phyloP scores from a whole-genome alignment of 2,113 vertebrate species.

The Mesembrinibis cayennensis region DNA sequence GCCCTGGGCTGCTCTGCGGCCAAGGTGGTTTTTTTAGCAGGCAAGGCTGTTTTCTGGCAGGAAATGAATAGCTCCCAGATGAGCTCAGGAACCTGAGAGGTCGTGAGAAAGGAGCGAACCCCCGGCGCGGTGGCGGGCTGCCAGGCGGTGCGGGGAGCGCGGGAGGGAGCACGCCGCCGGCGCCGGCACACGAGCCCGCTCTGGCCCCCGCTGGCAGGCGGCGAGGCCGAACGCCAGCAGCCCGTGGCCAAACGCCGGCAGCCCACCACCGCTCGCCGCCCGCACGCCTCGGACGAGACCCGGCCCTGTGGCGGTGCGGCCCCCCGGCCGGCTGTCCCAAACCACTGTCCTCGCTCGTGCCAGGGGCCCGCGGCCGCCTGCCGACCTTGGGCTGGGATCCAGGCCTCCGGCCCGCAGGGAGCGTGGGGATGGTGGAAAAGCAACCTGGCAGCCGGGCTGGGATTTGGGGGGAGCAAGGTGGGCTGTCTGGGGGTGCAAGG shows the following conservation, averaged over 20 bases:
- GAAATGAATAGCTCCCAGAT: conserved; percentile 99
- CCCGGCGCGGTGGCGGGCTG: conserved; percentile 88
- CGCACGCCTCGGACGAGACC: background rate
- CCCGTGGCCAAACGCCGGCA: conserved; percentile 69
- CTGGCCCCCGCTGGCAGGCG: conserved; percentile 77
- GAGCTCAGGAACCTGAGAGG: conserved; percentile 98
- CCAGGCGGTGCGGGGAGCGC: conserved; percentile 75
- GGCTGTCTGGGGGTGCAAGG: rapidly evolving
- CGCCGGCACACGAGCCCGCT: conserved; percentile 89
- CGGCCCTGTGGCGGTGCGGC: background rate
- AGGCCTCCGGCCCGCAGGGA: background rate
- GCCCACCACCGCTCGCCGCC: conserved; percentile 70
- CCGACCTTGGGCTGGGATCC: background rate
- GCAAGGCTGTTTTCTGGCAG: conserved; percentile 96
- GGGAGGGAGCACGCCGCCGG: conserved; percentile 75
- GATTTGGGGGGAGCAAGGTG: background rate
- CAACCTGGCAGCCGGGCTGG: background rate
- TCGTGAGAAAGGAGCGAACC: conserved; percentile 98
- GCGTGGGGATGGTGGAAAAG: background rate
- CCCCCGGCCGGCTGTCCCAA: background rate
- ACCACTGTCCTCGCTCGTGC: background rate
- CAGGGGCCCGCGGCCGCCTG: background rate
- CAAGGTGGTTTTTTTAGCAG: conserved; percentile 81
- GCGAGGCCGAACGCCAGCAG: conserved; percentile 69
- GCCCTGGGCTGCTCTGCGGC: conserved; percentile 85